Evolutionary conservation across 2,888 invertebrate species (phyloP).

Genomic region (Parochlus steinenii): DNA sequence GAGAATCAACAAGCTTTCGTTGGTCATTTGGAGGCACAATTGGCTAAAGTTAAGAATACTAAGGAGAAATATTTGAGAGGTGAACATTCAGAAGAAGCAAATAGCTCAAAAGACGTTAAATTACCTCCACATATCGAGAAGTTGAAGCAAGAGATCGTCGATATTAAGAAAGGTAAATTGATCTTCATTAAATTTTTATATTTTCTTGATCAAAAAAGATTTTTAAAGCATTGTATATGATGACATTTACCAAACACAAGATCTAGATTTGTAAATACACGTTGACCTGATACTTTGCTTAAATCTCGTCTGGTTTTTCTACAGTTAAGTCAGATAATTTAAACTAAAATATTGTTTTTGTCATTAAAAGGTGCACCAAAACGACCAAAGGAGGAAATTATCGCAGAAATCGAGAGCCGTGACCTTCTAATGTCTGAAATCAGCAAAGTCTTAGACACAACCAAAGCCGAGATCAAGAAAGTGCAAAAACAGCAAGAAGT

Average conservation of each 20-base stretch:
- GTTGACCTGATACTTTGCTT: too few relatives aligned
- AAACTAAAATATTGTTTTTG: too few relatives aligned
- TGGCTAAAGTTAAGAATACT: constrained; percentile 7
- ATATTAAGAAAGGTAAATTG: background rate
- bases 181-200: too few relatives aligned
- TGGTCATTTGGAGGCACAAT: constrained; percentile 3
- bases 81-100: background rate
- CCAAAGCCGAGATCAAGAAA: constrained; percentile 8
- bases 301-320: too few relatives aligned
- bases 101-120: background rate
- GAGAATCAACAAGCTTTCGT: constrained; percentile 8
- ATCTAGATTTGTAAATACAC: too few relatives aligned
- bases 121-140: constrained; percentile 6
- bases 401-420: constrained; percentile 8
- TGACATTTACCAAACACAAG: too few relatives aligned
- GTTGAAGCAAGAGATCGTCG: constrained; percentile 3
- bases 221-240: too few relatives aligned
- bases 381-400: constrained; percentile 8
- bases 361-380: too few relatives aligned
- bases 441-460: constrained; percentile 6
- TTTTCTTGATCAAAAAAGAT: too few relatives aligned
- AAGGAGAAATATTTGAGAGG: constrained; percentile 6
- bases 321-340: too few relatives aligned
- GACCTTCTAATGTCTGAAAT: constrained; percentile 9
- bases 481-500: constrained; percentile 11